Conservation (phyloP, 1,140 invertebrate genomes). For the Achroia grisella region DNA sequence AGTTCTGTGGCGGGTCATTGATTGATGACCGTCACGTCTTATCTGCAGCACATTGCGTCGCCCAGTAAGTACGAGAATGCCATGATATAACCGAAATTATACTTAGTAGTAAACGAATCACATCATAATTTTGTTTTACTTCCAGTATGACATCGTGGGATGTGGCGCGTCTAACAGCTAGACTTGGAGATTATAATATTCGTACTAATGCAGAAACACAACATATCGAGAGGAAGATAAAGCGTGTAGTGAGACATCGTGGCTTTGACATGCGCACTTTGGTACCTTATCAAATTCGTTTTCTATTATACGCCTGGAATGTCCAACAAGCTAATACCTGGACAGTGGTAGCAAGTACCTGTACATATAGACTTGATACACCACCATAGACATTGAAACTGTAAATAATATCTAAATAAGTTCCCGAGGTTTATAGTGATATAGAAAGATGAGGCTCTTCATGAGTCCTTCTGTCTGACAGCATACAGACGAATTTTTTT, state of each 20-base stretch:
- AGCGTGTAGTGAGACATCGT: conserved; percentile 86
- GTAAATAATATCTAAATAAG: no score
- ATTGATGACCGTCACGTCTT: conserved; percentile 88
- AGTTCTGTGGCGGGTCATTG: conserved; percentile 93
- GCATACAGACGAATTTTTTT: no score
- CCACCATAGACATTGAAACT: no score
- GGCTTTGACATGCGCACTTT: conserved; percentile 88
- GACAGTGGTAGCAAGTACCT: no score
- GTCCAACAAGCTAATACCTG: no score
- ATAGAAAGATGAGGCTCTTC: no score
- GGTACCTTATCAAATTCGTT: conserved; percentile 60
- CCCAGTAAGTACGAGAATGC: conserved; percentile 79
- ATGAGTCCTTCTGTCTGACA: no score
- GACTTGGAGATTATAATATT: conserved; percentile 89
- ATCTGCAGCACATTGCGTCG: conserved; percentile 93
- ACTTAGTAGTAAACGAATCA: no score
- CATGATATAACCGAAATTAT: no score
- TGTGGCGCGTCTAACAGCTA: conserved; percentile 85
- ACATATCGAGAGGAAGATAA: conserved; percentile 85
- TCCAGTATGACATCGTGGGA: conserved; percentile 91
- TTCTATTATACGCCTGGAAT: no score
- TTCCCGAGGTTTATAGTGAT: no score
- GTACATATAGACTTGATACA: no score
- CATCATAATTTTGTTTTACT: conserved; percentile 12
- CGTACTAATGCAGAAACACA: conserved; percentile 80